Evolutionary conservation across 2,888 invertebrate species (phyloP).

Genomic region (Hydroisotoma schaefferi): DNA sequence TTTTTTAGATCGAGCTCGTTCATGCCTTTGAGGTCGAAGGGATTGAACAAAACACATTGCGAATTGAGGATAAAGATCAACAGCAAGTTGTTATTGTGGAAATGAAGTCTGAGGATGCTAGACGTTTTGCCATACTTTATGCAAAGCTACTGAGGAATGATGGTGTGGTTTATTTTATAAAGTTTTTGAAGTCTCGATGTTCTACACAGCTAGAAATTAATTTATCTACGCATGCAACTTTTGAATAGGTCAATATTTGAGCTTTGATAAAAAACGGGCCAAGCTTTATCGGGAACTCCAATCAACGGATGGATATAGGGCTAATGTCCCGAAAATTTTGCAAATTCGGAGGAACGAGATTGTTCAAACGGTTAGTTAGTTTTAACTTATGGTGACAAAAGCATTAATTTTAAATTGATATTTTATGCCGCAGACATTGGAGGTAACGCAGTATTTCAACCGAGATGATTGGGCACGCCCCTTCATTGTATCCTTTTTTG

Average conservation of each 20-base stretch:
- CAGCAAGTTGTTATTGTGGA: background rate
- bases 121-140: too few species aligned
- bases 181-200: too few species aligned
- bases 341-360: background rate
- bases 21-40: background rate
- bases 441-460: conserved; percentile 13
- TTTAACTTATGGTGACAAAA: background rate
- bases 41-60: background rate
- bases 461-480: conserved; percentile 21
- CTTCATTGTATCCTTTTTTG: conserved; percentile 24
- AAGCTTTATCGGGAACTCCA: too few species aligned
- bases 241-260: too few species aligned
- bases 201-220: too few species aligned
- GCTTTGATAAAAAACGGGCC: too few species aligned
- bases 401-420: conserved; percentile 4
- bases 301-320: too few species aligned
- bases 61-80: background rate
- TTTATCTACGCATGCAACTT: too few species aligned
- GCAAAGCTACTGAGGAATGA: too few species aligned
- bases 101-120: background rate
- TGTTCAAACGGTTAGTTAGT: background rate
- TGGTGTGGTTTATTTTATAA: too few species aligned
- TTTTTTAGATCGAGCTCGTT: background rate
- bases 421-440: conserved; percentile 8
- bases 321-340: background rate